Evolutionary conservation across 1,140 invertebrate species (phyloP), one percentile per base, ranked within the genome.

Genomic region (Samia ricini): DNA sequence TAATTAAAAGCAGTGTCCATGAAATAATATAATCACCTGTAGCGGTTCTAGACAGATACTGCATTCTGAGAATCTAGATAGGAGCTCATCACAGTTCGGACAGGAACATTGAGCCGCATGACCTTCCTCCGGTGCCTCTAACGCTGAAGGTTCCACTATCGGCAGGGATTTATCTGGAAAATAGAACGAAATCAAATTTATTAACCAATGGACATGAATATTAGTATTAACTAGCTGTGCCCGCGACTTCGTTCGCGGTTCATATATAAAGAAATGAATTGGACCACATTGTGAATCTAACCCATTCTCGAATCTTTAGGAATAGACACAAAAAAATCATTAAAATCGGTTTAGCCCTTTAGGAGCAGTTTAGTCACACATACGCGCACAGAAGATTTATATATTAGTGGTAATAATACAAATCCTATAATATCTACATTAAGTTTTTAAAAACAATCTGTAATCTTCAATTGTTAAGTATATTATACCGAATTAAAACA

Each of bases 31-130:
- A 8, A 48, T 33, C 74, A 91, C 89, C 81, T 90, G 87, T 64
- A 91, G 70, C 2, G 88, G 83, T 60, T 90, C 85, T 65, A 90
- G 71, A 60, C 90, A 91, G 63, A 91, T 91, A 51, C 85, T 86
- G 77, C 90, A 91, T 67, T 90, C 85, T 15, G 88, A 74, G 59
- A 89, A 85, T 66, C 83, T 81, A 20, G 85, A 81, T 0, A 90
- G 56, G 0, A 91, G 63, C 54, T 89, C 85, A 49, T 83, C 81
- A 58, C 88, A 91, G 74, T 89, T 90, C 0, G 82, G 83, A 56
- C 89, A 90, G 5, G 77, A 23, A 51, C 87, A 91, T 23, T 83
- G 79, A 0, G 82, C 77, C 2, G 86, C 70, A 51, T 89, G 86
- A 23, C 80, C 76, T 36, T 80, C 76, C 6, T 81, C 77, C 21